Evolutionary conservation across 2,113 vertebrate genomes (phyloP), one percentile per base, ranked within the genome.

Genomic region (Pangasianodon gigas): DNA sequence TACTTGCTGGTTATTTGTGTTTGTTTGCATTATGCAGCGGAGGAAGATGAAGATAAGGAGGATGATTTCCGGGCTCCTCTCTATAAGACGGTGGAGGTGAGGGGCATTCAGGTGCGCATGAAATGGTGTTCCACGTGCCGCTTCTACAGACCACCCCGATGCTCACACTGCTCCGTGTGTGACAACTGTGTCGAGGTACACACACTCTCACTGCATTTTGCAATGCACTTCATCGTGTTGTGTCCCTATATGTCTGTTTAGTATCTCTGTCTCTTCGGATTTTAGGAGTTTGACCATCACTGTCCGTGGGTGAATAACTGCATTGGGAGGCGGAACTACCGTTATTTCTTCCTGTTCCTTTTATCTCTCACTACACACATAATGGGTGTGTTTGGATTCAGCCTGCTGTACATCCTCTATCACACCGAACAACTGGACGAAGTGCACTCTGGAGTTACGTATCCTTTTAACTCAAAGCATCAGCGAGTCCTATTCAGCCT

Each of bases 231-330:
- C 26, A 21, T n/a, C 29, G 9, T 41, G 65, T 5, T 62, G 8
- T 56, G 4, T 82, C 24, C 32, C 8, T 41, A 1, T 56, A 13
- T n/a, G 11, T 71, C 16, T 84, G 32, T 85, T n/a, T 48, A 21
- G 58, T 77, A 16, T 52, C 14, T 14, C 26, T 54, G 48, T 89
- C 41, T 88, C 29, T 74, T 6, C 84, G 11, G 14, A 83, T 18
- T 84, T 4, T 94, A 99, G 98, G 98, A 98, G 92, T 99, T 99
- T 87, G 98, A 99, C 93, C 98, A 99, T 92, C 98, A 99, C 94
- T 99, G 98, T 91, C 98, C 98, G 24, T 99, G 98, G 98, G 97
- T 99, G 91, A 99, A 99, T 94, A 99, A 99, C 95, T 99, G 98
- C 93, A 98, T 99, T 0, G 98, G 98, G 77, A 97, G 98, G 29